Base-by-base conservation (phyloP, 1,140 invertebrate species). In the Holotrichia oblita region DNA sequence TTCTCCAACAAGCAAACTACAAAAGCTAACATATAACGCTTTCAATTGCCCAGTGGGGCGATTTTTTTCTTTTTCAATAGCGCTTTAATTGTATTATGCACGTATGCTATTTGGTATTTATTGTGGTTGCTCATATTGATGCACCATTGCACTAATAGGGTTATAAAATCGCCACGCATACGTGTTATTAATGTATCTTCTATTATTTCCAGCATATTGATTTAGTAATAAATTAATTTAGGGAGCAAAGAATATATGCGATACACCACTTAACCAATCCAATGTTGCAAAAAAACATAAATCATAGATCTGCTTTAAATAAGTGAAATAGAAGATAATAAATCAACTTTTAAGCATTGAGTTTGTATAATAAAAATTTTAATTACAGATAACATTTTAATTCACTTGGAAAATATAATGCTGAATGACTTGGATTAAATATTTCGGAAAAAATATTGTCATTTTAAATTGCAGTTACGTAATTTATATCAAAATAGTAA, bases 51-150 rank as follows among this genome's bases (percentile, higher is more conserved):
- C 12, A 34, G 27, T 69, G 61, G 61, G 61, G 61, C 27, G 61
- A 34, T 14, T 69, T 69, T 69, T 69, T 69, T 69, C 14, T 55
- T 55, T 55, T 55, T 55, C 48, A 17, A 69, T 69, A 69, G 24
- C 10, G 61, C 22, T 69, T 20, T 69, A 69, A 69, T 69, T 12
- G n/a, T 61, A 61, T 61, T 61, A 61, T 61, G n/a, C 59, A 8
- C 59, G 42, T 44, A 61, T 20, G 61, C 22, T 69, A 12, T 69
- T 69, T 69, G 61, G 14, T 27, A 69, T 69, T 69, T 20, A 69
- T 69, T 69, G 61, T 69, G 27, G 61, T 69, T 69, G 61, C 22
- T 69, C 61, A 69, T 69, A 10, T 69, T 69, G 61, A 55, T 69
- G 61, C 61, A 69, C 61, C 61, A 69, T 69, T 69, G 61, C 20